Evolutionary conservation across 2,888 invertebrate genomes (phyloP).

Genomic region (Alloplasta piceator): DNA sequence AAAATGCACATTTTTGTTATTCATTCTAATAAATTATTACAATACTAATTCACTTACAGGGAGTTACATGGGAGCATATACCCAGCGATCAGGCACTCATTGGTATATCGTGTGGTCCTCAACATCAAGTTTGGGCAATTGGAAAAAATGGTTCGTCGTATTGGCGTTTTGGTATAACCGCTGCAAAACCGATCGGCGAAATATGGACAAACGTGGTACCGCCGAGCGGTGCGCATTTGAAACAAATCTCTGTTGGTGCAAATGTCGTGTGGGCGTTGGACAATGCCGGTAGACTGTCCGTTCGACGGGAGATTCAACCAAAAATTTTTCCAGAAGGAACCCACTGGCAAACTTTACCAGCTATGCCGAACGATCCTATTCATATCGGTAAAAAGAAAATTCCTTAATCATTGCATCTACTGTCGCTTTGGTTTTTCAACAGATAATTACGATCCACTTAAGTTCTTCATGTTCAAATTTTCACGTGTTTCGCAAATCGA

Average conservation of each 20-base stretch:
- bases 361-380: constrained; percentile 86
- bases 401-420: constrained; percentile 45
- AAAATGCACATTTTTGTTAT: no score
- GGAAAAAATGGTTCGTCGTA: constrained; percentile 94
- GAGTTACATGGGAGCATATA: constrained; percentile 91
- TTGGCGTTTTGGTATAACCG: constrained; percentile 90
- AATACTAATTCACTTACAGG: constrained; percentile 83
- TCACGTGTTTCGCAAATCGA: constrained; percentile 17
- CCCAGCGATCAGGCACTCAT: constrained; percentile 91
- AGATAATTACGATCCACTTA: neutral
- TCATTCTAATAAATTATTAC: neutral
- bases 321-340: constrained; percentile 91
- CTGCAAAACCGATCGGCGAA: constrained; percentile 87
- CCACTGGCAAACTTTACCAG: constrained; percentile 90
- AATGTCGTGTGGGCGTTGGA: constrained; percentile 93
- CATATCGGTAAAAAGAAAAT: constrained; percentile 82
- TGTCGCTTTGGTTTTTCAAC: constrained; percentile 17
- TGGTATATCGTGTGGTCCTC: constrained; percentile 89
- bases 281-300: constrained; percentile 88
- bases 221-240: constrained; percentile 87
- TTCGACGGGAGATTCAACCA: constrained; percentile 90
- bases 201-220: constrained; percentile 93
- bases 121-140: constrained; percentile 92
- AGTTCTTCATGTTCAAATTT: constrained; percentile 32
- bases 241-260: constrained; percentile 90